Percentiles rank a stretch among this genome's conserved stretches.
Conservation (phyloP, 2,113 vertebrate genomes). For the Pyrgilauda ruficollis region DNA sequence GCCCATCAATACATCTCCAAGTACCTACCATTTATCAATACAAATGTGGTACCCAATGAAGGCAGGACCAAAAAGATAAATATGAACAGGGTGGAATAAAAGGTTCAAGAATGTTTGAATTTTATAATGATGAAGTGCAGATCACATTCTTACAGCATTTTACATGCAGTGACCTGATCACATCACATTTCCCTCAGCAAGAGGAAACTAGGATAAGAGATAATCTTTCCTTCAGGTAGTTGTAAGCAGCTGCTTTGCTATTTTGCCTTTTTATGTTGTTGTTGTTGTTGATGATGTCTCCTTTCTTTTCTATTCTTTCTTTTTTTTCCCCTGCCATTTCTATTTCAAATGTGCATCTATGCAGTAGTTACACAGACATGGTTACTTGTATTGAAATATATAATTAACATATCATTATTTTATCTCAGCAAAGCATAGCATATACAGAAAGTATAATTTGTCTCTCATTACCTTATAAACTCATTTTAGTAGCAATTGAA, state of each 20-base stretch:
- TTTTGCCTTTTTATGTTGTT: neutral
- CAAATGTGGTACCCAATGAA: conserved; percentile 77
- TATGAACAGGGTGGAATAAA: conserved; percentile 73
- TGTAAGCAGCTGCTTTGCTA: conserved; percentile 5
- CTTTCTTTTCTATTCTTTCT: neutral
- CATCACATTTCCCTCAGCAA: conserved; percentile 66
- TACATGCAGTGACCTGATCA: conserved; percentile 76
- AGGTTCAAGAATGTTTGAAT: conserved; percentile 78
- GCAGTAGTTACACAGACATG: neutral
- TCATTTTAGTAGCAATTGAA: neutral
- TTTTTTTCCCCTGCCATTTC: neutral
- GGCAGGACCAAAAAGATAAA: conserved; percentile 79
- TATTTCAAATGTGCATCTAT: neutral
- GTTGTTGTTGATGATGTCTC: neutral
- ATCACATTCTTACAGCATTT: conserved; percentile 71
- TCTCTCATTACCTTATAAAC: neutral
- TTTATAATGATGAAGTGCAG: conserved; percentile 78
- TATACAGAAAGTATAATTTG: neutral
- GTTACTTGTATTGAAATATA: neutral
- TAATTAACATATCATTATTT: conserved; percentile 7
- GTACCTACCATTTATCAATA: conserved; percentile 82
- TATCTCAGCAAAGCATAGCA: neutral
- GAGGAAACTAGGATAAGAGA: conserved; percentile 39
- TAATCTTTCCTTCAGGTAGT: conserved; percentile 61
- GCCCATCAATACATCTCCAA: conserved; percentile 81